These are phyloP conservation scores for Spermophilus dauricus DNA, from an alignment of 2,113 vertebrate species.

Conservation along the genomic window DNA sequence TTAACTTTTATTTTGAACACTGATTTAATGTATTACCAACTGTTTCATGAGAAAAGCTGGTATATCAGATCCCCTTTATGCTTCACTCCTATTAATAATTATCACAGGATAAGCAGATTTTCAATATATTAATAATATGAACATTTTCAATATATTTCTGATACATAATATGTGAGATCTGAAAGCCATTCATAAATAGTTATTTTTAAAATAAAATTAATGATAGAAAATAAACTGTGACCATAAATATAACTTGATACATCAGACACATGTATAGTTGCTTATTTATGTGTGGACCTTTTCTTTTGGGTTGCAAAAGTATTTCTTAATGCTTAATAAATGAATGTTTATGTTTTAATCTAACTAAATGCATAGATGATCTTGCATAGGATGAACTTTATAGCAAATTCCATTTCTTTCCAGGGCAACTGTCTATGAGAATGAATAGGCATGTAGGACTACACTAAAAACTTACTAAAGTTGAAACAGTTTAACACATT, in stretches of 20 bases:
- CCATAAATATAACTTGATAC: neutral
- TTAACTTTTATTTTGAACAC: constrained; percentile 62
- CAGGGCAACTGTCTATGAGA: constrained; percentile 25
- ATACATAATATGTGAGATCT: neutral
- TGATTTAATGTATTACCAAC: constrained; percentile 35
- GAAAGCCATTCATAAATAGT: neutral
- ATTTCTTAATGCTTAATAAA: constrained; percentile 38
- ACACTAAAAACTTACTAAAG: constrained; percentile 38
- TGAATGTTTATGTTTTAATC: constrained; percentile 51
- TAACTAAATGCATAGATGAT: constrained; percentile 49
- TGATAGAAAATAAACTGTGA: constrained; percentile 17
- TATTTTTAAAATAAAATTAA: constrained; percentile 58
- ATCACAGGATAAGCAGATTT: constrained; percentile 27
- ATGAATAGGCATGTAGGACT: neutral
- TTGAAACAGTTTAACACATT: constrained; percentile 52
- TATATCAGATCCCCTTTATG: constrained; percentile 18
- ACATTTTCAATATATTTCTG: constrained; percentile 33
- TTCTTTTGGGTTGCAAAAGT: constrained; percentile 21
- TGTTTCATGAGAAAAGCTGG: constrained; percentile 38
- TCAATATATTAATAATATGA: neutral
- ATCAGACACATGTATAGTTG: neutral
- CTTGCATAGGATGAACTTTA: constrained; percentile 26
- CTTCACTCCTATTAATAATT: constrained; percentile 37
- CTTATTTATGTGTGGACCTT: neutral
- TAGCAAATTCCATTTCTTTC: constrained; percentile 58